Base-by-base conservation (phyloP, 1,140 invertebrate species). In the Anoplophora glabripennis region DNA sequence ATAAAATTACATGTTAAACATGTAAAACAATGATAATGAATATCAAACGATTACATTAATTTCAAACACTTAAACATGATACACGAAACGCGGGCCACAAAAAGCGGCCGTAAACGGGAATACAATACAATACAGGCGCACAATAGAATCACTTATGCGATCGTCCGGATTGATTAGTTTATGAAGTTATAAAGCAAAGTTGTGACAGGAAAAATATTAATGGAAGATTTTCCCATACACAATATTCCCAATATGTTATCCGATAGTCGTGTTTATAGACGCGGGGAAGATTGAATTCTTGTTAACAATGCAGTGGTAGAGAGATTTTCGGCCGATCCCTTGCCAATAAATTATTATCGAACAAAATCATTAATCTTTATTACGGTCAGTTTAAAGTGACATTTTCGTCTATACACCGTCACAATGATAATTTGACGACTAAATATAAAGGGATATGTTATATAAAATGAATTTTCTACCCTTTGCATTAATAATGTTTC, bases 131-230 rank as follows among this genome's bases (percentile, higher is more conserved):
- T 21, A 48, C 12, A 18, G 14, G 44, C 18, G 28, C 44, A 46
- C 48, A 59, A 59, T 53, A 51, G 42, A 59, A 41, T 33, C 57
- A 44, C 57, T 41, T 59, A 21, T 37, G 7, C 51, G 57, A 59
- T 59, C 51, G 47, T 34, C 12, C 7, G 57, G 46, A 54, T 46
- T 59, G 57, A 59, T 59, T 59, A 53, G 57, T 47, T 59, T 55
- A 54, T 59, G 42, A 59, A 59, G 57, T 59, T 59, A 59, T 59
- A 46, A 59, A 55, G 57, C 49, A 21, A 59, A 54, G 18, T 59
- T 53, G 42, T 55, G 57, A 45, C 57, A 54, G 57, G 33, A 55
- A 59, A 54, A 59, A 53, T 59, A 59, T 59, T 54, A 36, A 59
- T 59, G 57, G 37, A 59, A 55, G 57, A 41, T 48, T 55, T 59